Evolutionary conservation across 2,113 vertebrate genomes (phyloP).

Genomic region (Pholis gunnellus): DNA sequence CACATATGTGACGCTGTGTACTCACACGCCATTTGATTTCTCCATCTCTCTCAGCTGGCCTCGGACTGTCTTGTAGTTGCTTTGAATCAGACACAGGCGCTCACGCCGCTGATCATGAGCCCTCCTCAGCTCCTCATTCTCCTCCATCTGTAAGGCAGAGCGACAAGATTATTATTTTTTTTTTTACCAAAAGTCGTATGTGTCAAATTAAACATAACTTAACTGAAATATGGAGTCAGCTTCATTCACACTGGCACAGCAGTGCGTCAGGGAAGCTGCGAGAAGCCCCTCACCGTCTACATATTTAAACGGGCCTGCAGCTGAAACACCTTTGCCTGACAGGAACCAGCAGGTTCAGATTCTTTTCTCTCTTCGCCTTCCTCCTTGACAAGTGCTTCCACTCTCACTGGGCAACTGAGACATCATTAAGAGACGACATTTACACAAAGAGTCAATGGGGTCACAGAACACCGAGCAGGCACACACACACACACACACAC

Average conservation of each 20-base stretch:
- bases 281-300: conserved; percentile 6
- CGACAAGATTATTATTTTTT: background rate
- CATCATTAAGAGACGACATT: conserved; percentile 75
- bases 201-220: conserved; percentile 29
- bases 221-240: background rate
- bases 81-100: conserved; percentile 90
- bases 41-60: conserved; percentile 90
- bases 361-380: conserved; percentile 20
- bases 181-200: background rate
- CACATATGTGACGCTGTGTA: conserved; percentile 41
- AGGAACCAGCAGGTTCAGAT: conserved; percentile 35
- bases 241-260: conserved; percentile 22
- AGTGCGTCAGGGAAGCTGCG: background rate
- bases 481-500: conserved; percentile 19
- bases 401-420: conserved; percentile 71
- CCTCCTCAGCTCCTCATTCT: conserved; percentile 89
- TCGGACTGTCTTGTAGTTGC: conserved; percentile 89
- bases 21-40: conserved; percentile 86
- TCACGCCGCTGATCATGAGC: conserved; percentile 86
- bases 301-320: conserved; percentile 40
- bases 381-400: conserved; percentile 65
- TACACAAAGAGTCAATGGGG: conserved; percentile 64
- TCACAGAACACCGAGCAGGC: conserved; percentile 39
- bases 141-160: conserved; percentile 82
- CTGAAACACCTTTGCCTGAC: conserved; percentile 45